Base-by-base conservation (phyloP, 2,113 vertebrate species). In the Prunella himalayana region DNA sequence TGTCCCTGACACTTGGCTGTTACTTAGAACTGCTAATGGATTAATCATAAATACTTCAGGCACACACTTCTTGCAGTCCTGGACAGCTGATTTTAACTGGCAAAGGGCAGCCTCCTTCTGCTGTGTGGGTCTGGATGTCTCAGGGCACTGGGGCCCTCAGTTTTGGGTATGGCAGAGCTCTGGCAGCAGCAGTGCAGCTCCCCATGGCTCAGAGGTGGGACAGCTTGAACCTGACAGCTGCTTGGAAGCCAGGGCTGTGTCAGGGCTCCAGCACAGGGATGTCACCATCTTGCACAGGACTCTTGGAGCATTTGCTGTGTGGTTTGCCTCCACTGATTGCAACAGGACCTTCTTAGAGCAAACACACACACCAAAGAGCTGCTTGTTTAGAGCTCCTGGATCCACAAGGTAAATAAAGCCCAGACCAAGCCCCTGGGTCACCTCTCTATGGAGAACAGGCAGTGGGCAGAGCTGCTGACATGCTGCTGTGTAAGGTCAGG, bases 1-100 rank as follows among this genome's bases (percentile, higher is more conserved):
- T 49, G 57, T 51, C 53, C 66, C 87, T 7, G 7, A 14, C 27
- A 4, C 73, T 66, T 33, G 27, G 35, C 72, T 87, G 42, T 24
- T 21, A 39, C 57, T 80, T 80, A 27, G 65, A 82, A 47, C 47
- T 66, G 65, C 22, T 69, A 4, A 65, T 69, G 79, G 82, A 30
- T 83, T 95, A 19, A 85, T 85, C 39, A 30, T 80, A 80, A 82
- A 76, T 86, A 82, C 66, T 93, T 82, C 15, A 94, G 53, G 63
- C 23, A 79, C 45, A 35, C 25, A 24, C 10, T 39, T 70, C 69
- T 60, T 13, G 22, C 37, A 45, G 61, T 8, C 25, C 4, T 4
- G 16, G 30, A 9, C 37, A 68, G 45, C 33, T 61, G 56, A 15
- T 33, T 50, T 7, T 9, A 15, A 27, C 15, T 25, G 30, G 44